Conservation (phyloP, 1,140 invertebrate species). For the Tetramorium alpestre region DNA sequence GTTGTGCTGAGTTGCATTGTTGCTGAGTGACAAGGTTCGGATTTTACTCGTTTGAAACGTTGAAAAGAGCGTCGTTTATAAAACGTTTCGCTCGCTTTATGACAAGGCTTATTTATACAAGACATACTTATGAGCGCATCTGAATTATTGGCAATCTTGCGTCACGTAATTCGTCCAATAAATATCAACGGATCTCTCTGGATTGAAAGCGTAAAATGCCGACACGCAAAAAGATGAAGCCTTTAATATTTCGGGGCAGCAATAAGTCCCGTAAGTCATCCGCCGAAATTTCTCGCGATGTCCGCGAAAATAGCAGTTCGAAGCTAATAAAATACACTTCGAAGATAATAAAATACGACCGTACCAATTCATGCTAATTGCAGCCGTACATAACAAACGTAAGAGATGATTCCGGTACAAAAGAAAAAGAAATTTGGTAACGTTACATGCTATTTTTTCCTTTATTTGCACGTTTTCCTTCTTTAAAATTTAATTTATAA, state of each 20-base stretch:
- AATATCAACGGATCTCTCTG: neutral
- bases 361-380: neutral
- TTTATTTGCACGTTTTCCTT: neutral
- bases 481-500: neutral
- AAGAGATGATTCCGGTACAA: neutral
- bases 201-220: neutral
- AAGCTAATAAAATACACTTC: no score
- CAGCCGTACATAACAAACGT: neutral
- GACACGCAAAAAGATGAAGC: neutral
- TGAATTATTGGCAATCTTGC: neutral
- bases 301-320: neutral
- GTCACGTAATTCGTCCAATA: neutral
- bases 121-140: neutral
- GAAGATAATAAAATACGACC: no score
- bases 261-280: neutral
- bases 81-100: neutral
- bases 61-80: neutral
- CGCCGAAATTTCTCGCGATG: neutral
- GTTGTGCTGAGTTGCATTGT: neutral
- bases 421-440: neutral
- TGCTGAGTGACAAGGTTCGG: neutral
- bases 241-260: conserved; percentile 11
- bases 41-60: neutral
- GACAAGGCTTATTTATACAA: neutral
- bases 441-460: neutral